Base-by-base conservation (phyloP, 2,113 vertebrate species). In the Promerops cafer region DNA sequence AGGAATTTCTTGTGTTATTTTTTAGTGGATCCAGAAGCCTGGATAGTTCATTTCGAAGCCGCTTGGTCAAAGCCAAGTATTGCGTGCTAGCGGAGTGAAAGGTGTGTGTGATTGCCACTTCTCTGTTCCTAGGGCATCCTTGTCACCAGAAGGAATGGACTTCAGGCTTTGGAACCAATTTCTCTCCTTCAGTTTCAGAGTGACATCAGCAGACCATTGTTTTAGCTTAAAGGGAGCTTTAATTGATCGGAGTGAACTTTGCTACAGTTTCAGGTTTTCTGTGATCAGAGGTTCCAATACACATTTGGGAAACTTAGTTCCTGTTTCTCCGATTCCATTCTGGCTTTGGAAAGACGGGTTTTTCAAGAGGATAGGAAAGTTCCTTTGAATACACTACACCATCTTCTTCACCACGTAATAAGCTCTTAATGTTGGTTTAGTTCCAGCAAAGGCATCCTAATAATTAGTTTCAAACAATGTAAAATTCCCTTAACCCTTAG, bases 381-480 rank as follows among this genome's bases (percentile, higher is more conserved):
- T 89, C 19, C 4, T 74, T 50, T 68, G 56, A 80, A 54, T 20
- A 22, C 14, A n/a, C 18, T 14, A 19, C 40, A 71, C 50, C 44
- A 33, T 90, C 85, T 93, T 85, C 84, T 74, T 96, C 79, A 90
- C 76, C 52, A 7, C 3, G 8, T 83, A 93, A 66, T 60, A 68
- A 84, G 31, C 47, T 74, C 64, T 56, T 90, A 85, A 35, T 91
- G 31, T 68, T 83, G 9, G 40, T 72, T 96, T 80, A 71, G 24
- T 86, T 74, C 64, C 60, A 75, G 8, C 71, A 68, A 70, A 90
- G 16, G 52, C 93, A 75, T 92, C 44, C 52, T 89, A 76, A 52
- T 69, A 64, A 91, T 89, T 87, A 13, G 13, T 68, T 94, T 75
- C 35, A 78, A 75, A 70, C 68, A 40, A 22, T 23, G 7, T 59